These are phyloP conservation scores for Diplazon laetatorius DNA, from an alignment of 2,888 invertebrate genomes.

Conservation along the genomic window DNA sequence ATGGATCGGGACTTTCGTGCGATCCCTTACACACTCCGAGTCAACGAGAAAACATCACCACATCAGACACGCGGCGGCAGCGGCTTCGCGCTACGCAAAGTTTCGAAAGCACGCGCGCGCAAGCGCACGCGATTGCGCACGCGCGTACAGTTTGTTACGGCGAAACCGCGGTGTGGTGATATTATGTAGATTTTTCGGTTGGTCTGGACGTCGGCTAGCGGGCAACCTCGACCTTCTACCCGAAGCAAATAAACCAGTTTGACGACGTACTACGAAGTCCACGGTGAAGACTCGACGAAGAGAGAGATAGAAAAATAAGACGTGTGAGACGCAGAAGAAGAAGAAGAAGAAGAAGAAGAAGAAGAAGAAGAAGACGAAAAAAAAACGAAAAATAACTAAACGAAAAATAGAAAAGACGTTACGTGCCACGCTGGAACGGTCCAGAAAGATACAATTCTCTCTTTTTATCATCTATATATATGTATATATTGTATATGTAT, in stretches of 20 bases:
- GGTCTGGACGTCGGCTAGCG: slow-evolving; percentile 53
- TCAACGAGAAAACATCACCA: too few species aligned
- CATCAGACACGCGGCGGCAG: too few species aligned
- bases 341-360: not conserved
- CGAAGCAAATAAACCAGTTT: slow-evolving; percentile 77
- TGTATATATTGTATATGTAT: too few species aligned
- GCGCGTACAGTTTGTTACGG: too few species aligned
- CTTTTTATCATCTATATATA: slow-evolving; percentile 30
- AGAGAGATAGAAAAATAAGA: slow-evolving; percentile 46
- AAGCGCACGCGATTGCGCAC: too few species aligned
- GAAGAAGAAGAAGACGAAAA: slow-evolving; percentile 37
- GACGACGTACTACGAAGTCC: slow-evolving; percentile 70
- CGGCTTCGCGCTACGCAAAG: too few species aligned
- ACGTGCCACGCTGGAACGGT: slow-evolving; percentile 29
- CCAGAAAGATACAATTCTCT: slow-evolving; percentile 12
- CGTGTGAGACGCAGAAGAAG: slow-evolving; percentile 21
- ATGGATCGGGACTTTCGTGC: too few species aligned
- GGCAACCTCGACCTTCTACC: slow-evolving; percentile 64
- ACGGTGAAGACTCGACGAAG: too few species aligned
- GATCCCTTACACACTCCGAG: too few species aligned
- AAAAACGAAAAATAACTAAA: too few species aligned
- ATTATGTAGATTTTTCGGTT: slow-evolving; percentile 64
- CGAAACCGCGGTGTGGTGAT: slow-evolving; percentile 17
- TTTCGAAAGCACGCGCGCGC: too few species aligned
- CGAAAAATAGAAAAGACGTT: slow-evolving; percentile 22